Conservation (phyloP, 2,113 vertebrate genomes). For the Pygoscelis adeliae region DNA sequence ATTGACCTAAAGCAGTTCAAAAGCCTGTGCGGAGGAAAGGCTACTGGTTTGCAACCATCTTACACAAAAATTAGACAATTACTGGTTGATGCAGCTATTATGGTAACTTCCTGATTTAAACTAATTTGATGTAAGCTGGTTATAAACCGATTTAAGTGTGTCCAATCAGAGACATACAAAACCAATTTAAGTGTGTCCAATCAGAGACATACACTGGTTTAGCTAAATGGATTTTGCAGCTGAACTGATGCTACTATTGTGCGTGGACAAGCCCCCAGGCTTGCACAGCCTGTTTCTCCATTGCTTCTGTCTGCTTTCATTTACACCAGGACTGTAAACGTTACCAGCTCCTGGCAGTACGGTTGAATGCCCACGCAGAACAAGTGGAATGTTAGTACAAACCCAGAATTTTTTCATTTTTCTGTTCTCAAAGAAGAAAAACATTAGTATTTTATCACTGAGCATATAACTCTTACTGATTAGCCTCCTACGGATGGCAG, state of each 20-base stretch:
- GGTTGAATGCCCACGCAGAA: conserved; percentile 36
- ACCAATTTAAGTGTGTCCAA: conserved; percentile 38
- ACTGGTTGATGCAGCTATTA: conserved; percentile 25
- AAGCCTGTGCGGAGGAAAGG: background rate
- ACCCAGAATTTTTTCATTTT: background rate
- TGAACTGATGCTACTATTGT: conserved; percentile 46
- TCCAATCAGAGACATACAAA: conserved; percentile 31
- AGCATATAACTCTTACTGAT: background rate
- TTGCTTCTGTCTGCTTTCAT: conserved; percentile 35
- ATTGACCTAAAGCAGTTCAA: background rate
- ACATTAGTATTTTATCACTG: background rate
- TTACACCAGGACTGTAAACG: background rate
- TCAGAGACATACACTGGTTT: conserved; percentile 23
- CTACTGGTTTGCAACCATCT: background rate
- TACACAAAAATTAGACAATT: conserved; percentile 25
- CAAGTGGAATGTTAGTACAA: conserved; percentile 23
- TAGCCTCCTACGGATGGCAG: background rate
- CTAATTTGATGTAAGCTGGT: conserved; percentile 57
- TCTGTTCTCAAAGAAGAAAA: background rate
- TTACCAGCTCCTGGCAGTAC: conserved; percentile 24
- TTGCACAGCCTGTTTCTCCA: background rate
- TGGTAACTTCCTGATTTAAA: conserved; percentile 49
- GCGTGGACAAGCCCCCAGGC: conserved; percentile 10
- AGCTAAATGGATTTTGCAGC: conserved; percentile 58
- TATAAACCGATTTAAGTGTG: conserved; percentile 61